Evolutionary conservation across 2,797 vertebrate genomes (phyloP), one percentile per base, ranked within the genome.

Genomic region (Miichthys miiuy): DNA sequence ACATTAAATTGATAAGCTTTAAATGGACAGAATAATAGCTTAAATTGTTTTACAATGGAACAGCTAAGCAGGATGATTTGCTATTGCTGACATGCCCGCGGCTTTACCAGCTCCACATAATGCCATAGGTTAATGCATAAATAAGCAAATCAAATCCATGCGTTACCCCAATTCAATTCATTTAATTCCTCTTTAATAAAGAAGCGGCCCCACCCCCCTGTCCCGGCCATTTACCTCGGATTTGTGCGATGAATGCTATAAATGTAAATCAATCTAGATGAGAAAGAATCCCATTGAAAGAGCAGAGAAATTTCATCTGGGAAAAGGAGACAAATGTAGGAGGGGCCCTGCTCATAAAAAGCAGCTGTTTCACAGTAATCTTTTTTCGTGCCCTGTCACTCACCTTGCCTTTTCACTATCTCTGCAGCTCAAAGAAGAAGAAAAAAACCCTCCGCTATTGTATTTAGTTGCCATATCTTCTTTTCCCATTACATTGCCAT

Each of bases 301-400:
- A 82, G 89, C 88, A 67, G 79, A 93, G 92, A 94, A 94, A 94
- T 95, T 95, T 94, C 93, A 95, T 94, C 90, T 92, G 94, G 91
- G 91, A 92, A 93, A 88, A 89, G 89, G 92, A 87, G 87, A 92
- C 86, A 86, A 89, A 87, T 41, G 89, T 78, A 84, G 91, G 91
- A 88, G 92, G 90, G 87, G 91, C 85, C 54, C 86, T 38, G 87
- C 91, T 93, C 93, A 94, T 94, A 93, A 95, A 96, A 96, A 96
- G 96, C 96, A 97, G 96, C 96, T 96, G 96, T 96, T 96, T 94
- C 93, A 91, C 94, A 94, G 93, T 96, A 97, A 96, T 97, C 96
- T 96, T 95, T 96, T 97, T 96, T 96, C 95, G 94, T 96, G 94
- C 95, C 93, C 95, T 96, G 96, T 96, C 96, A 96, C 95, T 96